Percentiles rank a stretch among this genome's conserved stretches.
Evolutionary conservation across 30 jellyfish, hydroid and myxozoan genomes (phyloP).

Genomic region (Pseudorhiza aurosa): DNA sequence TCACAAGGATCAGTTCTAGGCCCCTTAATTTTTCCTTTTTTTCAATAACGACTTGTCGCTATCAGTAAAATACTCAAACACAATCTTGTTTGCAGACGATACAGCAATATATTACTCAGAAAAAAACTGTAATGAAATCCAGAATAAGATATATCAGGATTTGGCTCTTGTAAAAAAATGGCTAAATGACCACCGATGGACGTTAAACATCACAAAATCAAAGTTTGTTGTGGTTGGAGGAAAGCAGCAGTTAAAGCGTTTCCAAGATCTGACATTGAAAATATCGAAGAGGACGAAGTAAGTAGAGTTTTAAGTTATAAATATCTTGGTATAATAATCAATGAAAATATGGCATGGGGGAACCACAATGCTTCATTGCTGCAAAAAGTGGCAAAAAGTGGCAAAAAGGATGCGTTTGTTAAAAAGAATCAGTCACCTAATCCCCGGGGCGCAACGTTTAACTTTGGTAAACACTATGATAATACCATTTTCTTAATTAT

Average conservation of each 20-base stretch:
- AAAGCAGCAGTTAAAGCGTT: slow-evolving; percentile 62
- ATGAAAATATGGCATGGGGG: slow-evolving; percentile 70
- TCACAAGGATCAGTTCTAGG: slow-evolving; percentile 69
- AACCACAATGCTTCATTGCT: slow-evolving; percentile 78
- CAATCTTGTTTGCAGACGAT: slow-evolving; percentile 73
- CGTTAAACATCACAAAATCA: slow-evolving; percentile 64
- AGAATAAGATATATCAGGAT: slow-evolving; percentile 58
- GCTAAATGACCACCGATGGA: slow-evolving; percentile 70
- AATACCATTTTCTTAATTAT: slow-evolving; percentile 47
- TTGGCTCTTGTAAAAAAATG: slow-evolving; percentile 45
- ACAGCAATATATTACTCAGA: slow-evolving; percentile 72
- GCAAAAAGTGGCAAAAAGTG: slow-evolving; percentile 72
- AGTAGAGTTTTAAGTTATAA: slow-evolving; percentile 46
- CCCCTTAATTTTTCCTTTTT: slow-evolving; percentile 63
- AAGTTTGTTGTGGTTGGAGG: slow-evolving; percentile 76
- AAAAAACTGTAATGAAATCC: slow-evolving; percentile 73
- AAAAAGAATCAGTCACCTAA: slow-evolving; percentile 56
- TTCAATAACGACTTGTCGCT: slow-evolving; percentile 75
- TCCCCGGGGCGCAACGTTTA: slow-evolving; percentile 56
- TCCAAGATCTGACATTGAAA: slow-evolving; percentile 64
- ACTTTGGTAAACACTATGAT: slow-evolving; percentile 62
- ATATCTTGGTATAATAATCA: slow-evolving; percentile 40
- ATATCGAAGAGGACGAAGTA: slow-evolving; percentile 37
- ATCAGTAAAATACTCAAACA: slow-evolving; percentile 70
- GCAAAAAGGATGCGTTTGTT: slow-evolving; percentile 57